Evolutionary conservation across 2,113 vertebrate species (phyloP), one percentile per base, ranked within the genome.

Genomic region (Rana temporaria): DNA sequence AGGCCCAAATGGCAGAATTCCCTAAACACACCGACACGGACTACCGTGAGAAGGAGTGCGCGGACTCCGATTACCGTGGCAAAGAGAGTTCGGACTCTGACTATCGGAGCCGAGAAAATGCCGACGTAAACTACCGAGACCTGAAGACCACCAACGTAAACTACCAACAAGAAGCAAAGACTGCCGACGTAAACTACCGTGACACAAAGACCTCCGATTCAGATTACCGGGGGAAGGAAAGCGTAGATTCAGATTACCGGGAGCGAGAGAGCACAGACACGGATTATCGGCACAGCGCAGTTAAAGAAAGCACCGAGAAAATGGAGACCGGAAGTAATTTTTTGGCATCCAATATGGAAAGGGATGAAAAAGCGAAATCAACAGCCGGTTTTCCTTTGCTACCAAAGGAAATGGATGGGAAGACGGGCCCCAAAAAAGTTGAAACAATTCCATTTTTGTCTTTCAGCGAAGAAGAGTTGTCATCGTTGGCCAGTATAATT

Each of bases 201-300:
- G 73, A 76, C 26, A 42, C 5, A 5, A 42, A 9, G 9, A 16
- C 60, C 16, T 12, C 4, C 60, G 20, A n/a, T 24, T 12, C 60
- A 5, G 79, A 81, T 64, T 81, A 81, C 59, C 56, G 57, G 1
- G 55, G n/a, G n/a, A n/a, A n/a, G n/a, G n/a, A n/a, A n/a, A n/a
- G n/a, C n/a, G n/a, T n/a, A n/a, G 60, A 65, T 24, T 12, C 60
- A 5, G 79, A 81, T 64, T 81, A 81, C 59, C 56, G 57, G 1
- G 55, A 19, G 14, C 15, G 26, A 68, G 65, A 81, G 38, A 63
- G 17, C 12, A 18, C 20, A 15, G 79, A 63, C 15, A 5, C 79
- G 53, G 78, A 81, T 30, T 81, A 81, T 22, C 65, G 79, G 32
- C 52, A 56, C 11, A 19, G 7, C 18, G 12, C 70, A 2, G 48